A percentile compares a stretch with the other conserved stretches of the same genome.
Evolutionary conservation across 2,797 vertebrate genomes (phyloP).

Genomic region (Sebastiscus albofasciatus): DNA sequence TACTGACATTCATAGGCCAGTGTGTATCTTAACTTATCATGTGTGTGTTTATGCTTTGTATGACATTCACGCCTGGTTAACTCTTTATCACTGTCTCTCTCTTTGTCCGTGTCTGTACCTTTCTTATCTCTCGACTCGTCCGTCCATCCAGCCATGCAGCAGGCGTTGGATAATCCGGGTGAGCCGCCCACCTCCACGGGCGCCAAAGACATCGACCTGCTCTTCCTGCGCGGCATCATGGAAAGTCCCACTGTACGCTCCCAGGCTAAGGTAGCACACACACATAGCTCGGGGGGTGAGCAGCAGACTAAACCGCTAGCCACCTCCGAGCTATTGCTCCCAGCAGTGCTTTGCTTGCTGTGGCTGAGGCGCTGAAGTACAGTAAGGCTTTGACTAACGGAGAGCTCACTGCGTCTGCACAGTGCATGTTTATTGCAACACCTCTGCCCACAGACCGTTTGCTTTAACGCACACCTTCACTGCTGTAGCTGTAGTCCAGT

Average conservation of each 20-base stretch:
- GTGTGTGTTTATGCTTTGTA: constrained; percentile 17
- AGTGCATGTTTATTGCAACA: not conserved
- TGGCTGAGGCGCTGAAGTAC: constrained; percentile 28
- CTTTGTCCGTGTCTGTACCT: not conserved
- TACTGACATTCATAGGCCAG: not conserved
- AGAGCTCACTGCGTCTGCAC: not conserved
- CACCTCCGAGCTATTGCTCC: not conserved
- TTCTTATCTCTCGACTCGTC: not conserved
- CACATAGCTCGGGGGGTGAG: constrained; percentile 33
- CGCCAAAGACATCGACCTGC: constrained; percentile 97
- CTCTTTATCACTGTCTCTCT: constrained; percentile 26
- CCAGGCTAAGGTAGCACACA: constrained; percentile 87
- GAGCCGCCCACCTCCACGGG: constrained; percentile 89
- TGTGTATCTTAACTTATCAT: not conserved
- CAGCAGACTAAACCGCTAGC: constrained; percentile 13
- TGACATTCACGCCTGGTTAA: constrained; percentile 45
- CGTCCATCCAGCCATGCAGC: constrained; percentile 91
- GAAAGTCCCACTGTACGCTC: constrained; percentile 95
- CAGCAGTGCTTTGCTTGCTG: constrained; percentile 31
- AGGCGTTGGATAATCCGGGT: constrained; percentile 91
- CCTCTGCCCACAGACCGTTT: not conserved
- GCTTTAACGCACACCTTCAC: not conserved
- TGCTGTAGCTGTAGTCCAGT: not conserved
- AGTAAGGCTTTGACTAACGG: constrained; percentile 46
- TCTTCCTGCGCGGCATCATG: constrained; percentile 98